These are phyloP conservation scores for Hirtodrosophila histrioides DNA, from an alignment of 2,888 invertebrate species.

Conservation along the genomic window DNA sequence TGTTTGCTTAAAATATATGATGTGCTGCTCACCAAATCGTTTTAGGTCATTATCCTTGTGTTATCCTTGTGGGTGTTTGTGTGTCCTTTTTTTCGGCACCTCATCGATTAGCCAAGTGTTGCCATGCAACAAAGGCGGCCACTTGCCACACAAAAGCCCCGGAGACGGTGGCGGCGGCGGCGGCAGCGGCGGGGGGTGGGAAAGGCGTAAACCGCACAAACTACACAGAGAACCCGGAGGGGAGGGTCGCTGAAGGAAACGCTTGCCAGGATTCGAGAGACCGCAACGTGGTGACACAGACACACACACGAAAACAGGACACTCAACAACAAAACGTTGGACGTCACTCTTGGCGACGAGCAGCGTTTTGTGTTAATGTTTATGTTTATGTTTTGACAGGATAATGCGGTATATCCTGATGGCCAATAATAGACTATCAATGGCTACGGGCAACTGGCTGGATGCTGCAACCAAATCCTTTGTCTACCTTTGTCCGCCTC, in stretches of 20 bases:
- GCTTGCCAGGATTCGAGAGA: conserved; percentile 39
- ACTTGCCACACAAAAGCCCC: conserved; percentile 56
- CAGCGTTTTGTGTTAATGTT: conserved; percentile 4
- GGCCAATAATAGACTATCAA: conserved; percentile 9
- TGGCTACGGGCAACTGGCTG: conserved; percentile 1
- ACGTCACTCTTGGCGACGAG: conserved; percentile 50
- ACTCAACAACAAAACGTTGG: conserved; percentile 38
- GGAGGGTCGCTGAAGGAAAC: conserved; percentile 1
- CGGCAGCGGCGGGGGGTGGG: conserved; percentile 1
- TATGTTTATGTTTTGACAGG: conserved; percentile 47
- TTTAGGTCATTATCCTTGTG: conserved; percentile 75
- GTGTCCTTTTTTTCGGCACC: conserved; percentile 65
- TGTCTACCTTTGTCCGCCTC: conserved; percentile 6
- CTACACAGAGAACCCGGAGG: conserved; percentile 29
- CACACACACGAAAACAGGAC: conserved; percentile 9
- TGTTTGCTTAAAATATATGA: conserved; percentile 4
- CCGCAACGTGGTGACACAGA: conserved; percentile 54
- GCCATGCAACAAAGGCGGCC: conserved; percentile 74
- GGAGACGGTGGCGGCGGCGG: conserved; percentile 8
- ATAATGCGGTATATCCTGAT: conserved; percentile 57
- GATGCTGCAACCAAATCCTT: conserved; percentile 16
- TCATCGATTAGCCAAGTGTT: conserved; percentile 82
- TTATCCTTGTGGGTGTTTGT: conserved; percentile 70
- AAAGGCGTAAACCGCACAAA: conserved; percentile 50
- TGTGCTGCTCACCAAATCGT: conserved; percentile 41